Evolutionary conservation across 2,797 vertebrate genomes (phyloP), one percentile per base, ranked within the genome.

Genomic region (Hydrolagus colliei): DNA sequence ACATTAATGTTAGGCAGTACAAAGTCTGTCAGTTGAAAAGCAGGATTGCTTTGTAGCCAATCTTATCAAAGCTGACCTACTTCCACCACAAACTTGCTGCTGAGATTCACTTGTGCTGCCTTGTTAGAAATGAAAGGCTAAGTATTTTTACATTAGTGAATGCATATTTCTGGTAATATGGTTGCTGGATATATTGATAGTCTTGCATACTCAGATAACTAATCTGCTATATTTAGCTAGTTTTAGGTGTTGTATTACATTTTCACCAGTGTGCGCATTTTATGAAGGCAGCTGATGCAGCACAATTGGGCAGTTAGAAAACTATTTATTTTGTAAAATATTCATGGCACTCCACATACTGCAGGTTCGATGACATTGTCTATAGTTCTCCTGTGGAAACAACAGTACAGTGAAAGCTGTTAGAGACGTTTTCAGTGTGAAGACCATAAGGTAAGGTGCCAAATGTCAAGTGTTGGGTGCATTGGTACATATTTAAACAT

Each of bases 1-100:
- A 84, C 52, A 73, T 86, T 73, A 86, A 62, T 71, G 67, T 35
- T 71, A 67, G 73, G 72, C 71, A 84, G 71, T n/a, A 18, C 79
- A 68, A 71, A 80, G 68, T 59, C 41, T 86, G 35, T 72, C 61
- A 84, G 35, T 68, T 62, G 72, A 79, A 88, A 87, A 91, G 88
- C 92, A 91, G 91, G 87, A 77, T 77, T 32, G 27, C n/a, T 27
- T 16, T 91, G 88, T 89, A 68, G 4, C 88, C 87, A 88, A 63
- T 79, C 16, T 62, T 89, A 92, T 59, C 78, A 86, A 72, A 84
- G 32, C 86, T 82, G 77, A 82, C 86, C 77, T 86, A 73, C 61
- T 86, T 84, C 12, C 78, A 72, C 12, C 14, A 4, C 61, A 27
- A 20, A 20, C 72, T 65, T 77, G 41, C 62, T 71, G 79, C 41